Conservation (phyloP, 2,113 vertebrate genomes). For the Oophaga pumilio region DNA sequence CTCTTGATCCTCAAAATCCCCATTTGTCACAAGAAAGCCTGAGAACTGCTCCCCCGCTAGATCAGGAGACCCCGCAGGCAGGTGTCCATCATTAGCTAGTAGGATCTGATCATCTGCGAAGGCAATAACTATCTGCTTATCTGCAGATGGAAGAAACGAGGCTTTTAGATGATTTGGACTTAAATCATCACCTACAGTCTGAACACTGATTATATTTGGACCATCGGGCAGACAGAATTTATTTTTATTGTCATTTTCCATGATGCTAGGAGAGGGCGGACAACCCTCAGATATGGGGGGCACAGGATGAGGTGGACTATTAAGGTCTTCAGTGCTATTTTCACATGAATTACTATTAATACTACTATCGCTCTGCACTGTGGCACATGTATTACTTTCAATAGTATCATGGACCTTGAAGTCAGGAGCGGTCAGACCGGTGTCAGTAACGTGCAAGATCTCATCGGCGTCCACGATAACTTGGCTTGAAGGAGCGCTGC, state of each 20-base stretch:
- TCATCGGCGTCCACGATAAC: slow-evolving; percentile 73
- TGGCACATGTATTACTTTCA: slow-evolving; percentile 60
- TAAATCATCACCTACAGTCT: slow-evolving; percentile 62
- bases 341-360: slow-evolving; percentile 65
- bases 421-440: slow-evolving; percentile 62
- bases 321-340: slow-evolving; percentile 64
- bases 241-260: slow-evolving; percentile 62
- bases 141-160: slow-evolving; percentile 61
- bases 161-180: slow-evolving; percentile 61
- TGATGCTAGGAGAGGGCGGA: slow-evolving; percentile 64
- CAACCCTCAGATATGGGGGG: slow-evolving; percentile 58
- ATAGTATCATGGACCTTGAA: slow-evolving; percentile 46
- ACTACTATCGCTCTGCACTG: slow-evolving; percentile 68
- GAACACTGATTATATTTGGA: slow-evolving; percentile 55
- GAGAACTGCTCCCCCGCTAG: slow-evolving; percentile 65
- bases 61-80: slow-evolving; percentile 60
- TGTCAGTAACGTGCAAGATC: slow-evolving; percentile 66
- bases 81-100: slow-evolving; percentile 62
- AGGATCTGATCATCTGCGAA: slow-evolving; percentile 63
- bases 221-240: slow-evolving; percentile 62
- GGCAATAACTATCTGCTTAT: slow-evolving; percentile 60
- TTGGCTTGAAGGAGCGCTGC: slow-evolving; percentile 70
- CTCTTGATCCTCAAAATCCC: slow-evolving; percentile 69
- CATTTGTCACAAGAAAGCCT: slow-evolving; percentile 68
- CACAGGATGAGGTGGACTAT: slow-evolving; percentile 64